Base-by-base conservation (phyloP, 2,888 invertebrate species). In the Andricus curvator region DNA sequence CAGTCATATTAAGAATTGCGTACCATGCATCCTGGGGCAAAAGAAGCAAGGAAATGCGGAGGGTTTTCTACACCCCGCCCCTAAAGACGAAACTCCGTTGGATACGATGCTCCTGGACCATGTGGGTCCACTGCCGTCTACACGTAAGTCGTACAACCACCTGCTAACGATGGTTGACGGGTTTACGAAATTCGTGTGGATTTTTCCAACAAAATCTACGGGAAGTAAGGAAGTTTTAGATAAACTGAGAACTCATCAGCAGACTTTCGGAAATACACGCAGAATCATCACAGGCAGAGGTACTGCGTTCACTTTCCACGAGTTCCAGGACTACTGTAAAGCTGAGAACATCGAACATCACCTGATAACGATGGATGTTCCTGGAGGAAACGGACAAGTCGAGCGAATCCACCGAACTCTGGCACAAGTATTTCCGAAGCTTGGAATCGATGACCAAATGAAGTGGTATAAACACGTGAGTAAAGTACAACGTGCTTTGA, bases 191-290 rank as follows among this genome's bases (percentile, higher is more conserved):
- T 48, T 48, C 17, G 48, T 15, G 5, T 17, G 5, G 15, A 48
- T 48, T 17, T 48, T 48, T 17, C 17, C 15, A 17, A 48, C 48
- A 0, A 48, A 48, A 48, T 48, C 48, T 0, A 17, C 48, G 13
- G 17, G 17, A 48, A 17, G 17, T 17, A 4, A 15, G 17, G 17
- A 48, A 48, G 48, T 48, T 48, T 48, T 48, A 17, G 51, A 85
- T 5, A 90, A 89, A 81, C 66, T 92, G 1, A 78, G 77, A 11
- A 44, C 80, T 11, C 90, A 90, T 48, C 88, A 90, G 70, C 81
- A 85, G 25, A 83, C 76, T 9, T 93, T 92, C 87, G 93, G 91
- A 17, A 91, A 91, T 81, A 91, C 91, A 17, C 77, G 48, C 20
- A 84, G 86, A 62, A 88, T 91, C 8, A 88, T 92, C 6, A 88